These are phyloP conservation scores for Crotalus helleri DNA, from an alignment of 2,113 vertebrate genomes.

Conservation along the genomic window DNA sequence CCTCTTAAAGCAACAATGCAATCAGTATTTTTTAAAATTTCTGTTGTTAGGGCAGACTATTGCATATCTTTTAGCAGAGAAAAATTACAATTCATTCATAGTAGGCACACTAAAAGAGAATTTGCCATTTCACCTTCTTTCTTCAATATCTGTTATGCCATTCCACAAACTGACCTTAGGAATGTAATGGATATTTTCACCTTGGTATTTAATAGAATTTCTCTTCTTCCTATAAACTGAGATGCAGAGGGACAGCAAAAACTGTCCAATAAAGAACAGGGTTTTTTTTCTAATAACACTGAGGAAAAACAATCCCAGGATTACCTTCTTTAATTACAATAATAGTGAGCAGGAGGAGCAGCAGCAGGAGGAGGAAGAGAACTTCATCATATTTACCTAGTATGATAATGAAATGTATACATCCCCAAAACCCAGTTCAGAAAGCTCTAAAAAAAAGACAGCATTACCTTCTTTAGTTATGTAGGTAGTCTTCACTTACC, in stretches of 20 bases:
- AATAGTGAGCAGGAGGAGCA: neutral
- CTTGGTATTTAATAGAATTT: neutral
- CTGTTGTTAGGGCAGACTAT: neutral
- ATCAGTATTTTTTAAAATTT: neutral
- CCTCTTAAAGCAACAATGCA: no score
- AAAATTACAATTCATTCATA: slow-evolving; percentile 8
- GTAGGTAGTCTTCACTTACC: neutral
- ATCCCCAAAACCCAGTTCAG: neutral
- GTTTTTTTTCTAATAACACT: neutral
- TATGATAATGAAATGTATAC: neutral
- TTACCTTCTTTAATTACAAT: neutral
- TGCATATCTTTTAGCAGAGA: neutral
- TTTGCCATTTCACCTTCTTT: neutral
- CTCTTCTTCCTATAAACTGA: accelerated
- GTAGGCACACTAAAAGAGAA: neutral
- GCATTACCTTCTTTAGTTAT: neutral
- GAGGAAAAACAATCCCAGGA: neutral
- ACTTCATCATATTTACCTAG: neutral
- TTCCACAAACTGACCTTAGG: slow-evolving; percentile 29
- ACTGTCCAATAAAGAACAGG: neutral
- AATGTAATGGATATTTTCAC: neutral
- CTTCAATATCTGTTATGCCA: neutral
- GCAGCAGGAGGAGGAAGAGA: neutral
- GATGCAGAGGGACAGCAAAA: neutral
- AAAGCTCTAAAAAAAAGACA: neutral